These are phyloP conservation scores for Hydrophis major DNA, from an alignment of 2,797 vertebrate species.

Conservation along the genomic window DNA sequence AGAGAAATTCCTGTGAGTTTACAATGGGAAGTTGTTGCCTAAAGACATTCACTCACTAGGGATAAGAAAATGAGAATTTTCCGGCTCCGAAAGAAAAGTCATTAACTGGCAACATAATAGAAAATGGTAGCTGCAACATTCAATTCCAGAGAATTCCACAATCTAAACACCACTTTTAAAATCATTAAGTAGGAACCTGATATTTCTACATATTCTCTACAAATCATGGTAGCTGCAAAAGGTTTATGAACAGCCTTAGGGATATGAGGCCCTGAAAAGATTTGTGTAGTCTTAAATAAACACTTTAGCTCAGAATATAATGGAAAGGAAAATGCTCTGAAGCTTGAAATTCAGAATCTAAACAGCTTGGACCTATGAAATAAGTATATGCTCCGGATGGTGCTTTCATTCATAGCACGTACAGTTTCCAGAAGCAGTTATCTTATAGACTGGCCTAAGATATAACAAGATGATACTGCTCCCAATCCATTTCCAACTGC, in stretches of 20 bases:
- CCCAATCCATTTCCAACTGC: neutral
- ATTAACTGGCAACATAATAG: conserved; percentile 33
- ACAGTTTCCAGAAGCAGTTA: neutral
- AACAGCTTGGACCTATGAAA: neutral
- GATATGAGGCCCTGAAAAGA: neutral
- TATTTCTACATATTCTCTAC: neutral
- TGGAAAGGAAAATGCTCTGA: neutral
- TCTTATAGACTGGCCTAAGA: neutral
- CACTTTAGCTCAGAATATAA: neutral
- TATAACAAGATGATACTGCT: neutral
- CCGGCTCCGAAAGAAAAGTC: conserved; percentile 22
- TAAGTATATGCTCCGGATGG: neutral
- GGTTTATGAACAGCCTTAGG: neutral
- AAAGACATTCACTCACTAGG: conserved; percentile 36
- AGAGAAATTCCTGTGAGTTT: neutral
- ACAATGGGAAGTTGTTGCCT: conserved; percentile 36
- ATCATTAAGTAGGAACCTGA: neutral
- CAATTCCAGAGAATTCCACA: conserved; percentile 22
- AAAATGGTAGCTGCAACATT: conserved; percentile 23
- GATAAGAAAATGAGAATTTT: conserved; percentile 47
- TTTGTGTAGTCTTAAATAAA: neutral
- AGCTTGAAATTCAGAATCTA: neutral
- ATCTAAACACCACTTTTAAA: neutral
- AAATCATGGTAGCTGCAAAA: neutral
- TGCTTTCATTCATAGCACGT: neutral